Evolutionary conservation across 1,140 invertebrate genomes (phyloP).

Genomic region (Bombus picipes): DNA sequence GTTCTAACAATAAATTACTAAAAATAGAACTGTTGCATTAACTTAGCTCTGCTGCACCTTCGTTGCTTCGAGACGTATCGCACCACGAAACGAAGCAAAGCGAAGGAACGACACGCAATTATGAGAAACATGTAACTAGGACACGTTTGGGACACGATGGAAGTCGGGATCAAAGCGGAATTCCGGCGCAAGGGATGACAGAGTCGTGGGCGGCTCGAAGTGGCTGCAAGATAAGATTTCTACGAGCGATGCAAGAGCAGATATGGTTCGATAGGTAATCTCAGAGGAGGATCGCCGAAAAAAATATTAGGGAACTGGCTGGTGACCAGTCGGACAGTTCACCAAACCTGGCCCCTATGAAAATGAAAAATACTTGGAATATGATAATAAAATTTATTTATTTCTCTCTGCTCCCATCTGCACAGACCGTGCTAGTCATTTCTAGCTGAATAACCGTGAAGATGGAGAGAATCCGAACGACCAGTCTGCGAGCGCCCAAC

Average conservation of each 20-base stretch:
- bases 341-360: slow-evolving; percentile 10
- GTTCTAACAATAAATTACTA: too few species aligned
- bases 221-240: slow-evolving; percentile 67
- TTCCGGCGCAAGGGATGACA: slow-evolving; percentile 52
- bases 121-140: slow-evolving; percentile 8
- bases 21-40: too few species aligned
- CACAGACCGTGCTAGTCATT: neutral
- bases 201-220: slow-evolving; percentile 43
- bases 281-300: slow-evolving; percentile 60
- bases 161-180: slow-evolving; percentile 44
- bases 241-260: slow-evolving; percentile 64
- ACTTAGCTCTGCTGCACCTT: too few species aligned
- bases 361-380: slow-evolving; percentile 70
- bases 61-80: too few species aligned
- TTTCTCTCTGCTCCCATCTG: neutral
- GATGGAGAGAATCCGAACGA: neutral
- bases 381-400: slow-evolving; percentile 72
- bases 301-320: slow-evolving; percentile 49
- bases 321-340: slow-evolving; percentile 16
- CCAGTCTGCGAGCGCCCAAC: neutral
- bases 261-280: slow-evolving; percentile 62
- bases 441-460: slow-evolving; percentile 4
- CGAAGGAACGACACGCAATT: neutral
- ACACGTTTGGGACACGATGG: neutral
- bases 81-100: neutral